Percentiles rank a stretch among this genome's conserved stretches.
Evolutionary conservation across 2,888 invertebrate genomes (phyloP).

Genomic region (Rhorus exstirpatorius): DNA sequence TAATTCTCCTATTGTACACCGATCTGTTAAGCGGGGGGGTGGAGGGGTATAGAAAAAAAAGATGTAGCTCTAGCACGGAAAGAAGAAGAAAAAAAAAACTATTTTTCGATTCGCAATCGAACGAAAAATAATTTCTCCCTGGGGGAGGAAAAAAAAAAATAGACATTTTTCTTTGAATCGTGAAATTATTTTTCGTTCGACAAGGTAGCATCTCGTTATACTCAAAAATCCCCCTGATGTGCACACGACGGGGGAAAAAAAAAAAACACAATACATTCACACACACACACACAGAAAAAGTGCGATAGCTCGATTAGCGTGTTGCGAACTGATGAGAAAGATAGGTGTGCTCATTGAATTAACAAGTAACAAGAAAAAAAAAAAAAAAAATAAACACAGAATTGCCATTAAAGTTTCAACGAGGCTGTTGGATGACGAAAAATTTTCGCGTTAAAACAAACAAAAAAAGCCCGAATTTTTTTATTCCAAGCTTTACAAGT

Average conservation of each 20-base stretch:
- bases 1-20: conserved; percentile 60
- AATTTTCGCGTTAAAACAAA: conserved; percentile 41
- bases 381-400: conserved; percentile 52
- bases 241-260: conserved; percentile 27
- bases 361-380: conserved; percentile 36
- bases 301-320: conserved; percentile 73
- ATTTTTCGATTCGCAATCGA: conserved; percentile 69
- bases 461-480: conserved; percentile 51
- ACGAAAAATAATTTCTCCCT: conserved; percentile 52
- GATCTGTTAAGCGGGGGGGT: conserved; percentile 28
- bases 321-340: conserved; percentile 81
- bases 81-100: conserved; percentile 65
- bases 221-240: conserved; percentile 48
- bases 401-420: conserved; percentile 46
- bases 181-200: conserved; percentile 34
- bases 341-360: conserved; percentile 78
- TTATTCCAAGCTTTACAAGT: conserved; percentile 48
- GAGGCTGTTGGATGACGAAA: conserved; percentile 56
- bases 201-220: conserved; percentile 51
- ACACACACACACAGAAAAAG: conserved; percentile 60
- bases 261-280: conserved; percentile 51
- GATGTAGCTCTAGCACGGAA: conserved; percentile 69
- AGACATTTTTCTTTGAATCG: too few relatives aligned
- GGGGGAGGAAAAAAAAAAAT: conserved; percentile 49
- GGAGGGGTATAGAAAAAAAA: conserved; percentile 21